Evolutionary conservation across 2,888 invertebrate species (phyloP), one percentile per base, ranked within the genome.

Genomic region (Drosophila mayaguana): DNA sequence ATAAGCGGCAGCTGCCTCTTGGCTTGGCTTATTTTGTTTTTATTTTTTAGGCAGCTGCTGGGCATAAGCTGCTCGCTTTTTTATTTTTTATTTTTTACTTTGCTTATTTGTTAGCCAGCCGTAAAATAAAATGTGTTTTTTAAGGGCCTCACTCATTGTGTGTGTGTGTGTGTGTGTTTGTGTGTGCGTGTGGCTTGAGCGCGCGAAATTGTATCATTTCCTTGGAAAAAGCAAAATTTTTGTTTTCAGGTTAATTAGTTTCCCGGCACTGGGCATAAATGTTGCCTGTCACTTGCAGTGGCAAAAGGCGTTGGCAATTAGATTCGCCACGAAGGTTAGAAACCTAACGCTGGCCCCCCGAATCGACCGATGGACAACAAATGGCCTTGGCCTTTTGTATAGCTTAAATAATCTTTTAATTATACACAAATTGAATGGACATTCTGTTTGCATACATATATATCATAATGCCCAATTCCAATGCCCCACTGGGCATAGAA

Each of bases 261-360:
- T 80, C 83, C 68, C 78, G 87, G 87, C 76, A 65, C 73, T 75
- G 65, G 56, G 72, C 70, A 56, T 62, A 63, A 85, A 88, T 80
- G 86, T 83, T 83, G 88, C 75, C 83, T 88, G 88, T 85, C 83
- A 85, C 88, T 83, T 88, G 72, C 83, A 88, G 88, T 75, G 72
- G 81, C 78, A 78, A 75, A 88, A 83, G 81, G 88, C 88, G 83
- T 72, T 86, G 83, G 83, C 88, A 84, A 84, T 88, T 86, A 86
- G 83, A 70, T 79, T 38, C 8, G 53, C 56, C 55, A 22, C 50
- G 74, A 73, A 62, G 59, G 76, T 65, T 72, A 62, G 42, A 63
- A 72, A 14, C 71, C 18, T 45, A 16, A 40, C 40, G 20, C 56
- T 48, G 43, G 32, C 48, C 34, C 38, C 43, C 36, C 36, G 59